These are phyloP conservation scores for Aphis gossypii DNA, from an alignment of 1,140 invertebrate genomes.

Conservation along the genomic window DNA sequence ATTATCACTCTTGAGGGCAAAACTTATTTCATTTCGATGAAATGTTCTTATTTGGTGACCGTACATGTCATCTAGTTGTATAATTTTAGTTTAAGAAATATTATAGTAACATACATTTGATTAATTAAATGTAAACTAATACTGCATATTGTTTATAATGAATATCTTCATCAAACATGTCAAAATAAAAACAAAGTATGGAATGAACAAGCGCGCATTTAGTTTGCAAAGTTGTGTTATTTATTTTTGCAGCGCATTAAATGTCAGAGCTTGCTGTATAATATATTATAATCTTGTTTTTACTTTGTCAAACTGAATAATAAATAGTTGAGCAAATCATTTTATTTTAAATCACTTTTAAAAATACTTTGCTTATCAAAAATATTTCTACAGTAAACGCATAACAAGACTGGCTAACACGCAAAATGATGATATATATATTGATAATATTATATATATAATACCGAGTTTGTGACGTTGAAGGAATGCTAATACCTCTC, in stretches of 20 bases:
- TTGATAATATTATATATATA: neutral
- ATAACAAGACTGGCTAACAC: neutral
- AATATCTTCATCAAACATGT: neutral
- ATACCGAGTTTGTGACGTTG: neutral
- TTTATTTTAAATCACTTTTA: neutral
- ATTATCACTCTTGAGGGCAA: neutral
- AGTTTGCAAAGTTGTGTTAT: neutral
- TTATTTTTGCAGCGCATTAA: neutral
- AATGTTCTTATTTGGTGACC: neutral
- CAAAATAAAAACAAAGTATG: neutral
- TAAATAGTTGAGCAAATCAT: neutral
- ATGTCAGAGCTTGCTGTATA: neutral
- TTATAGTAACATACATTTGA: neutral
- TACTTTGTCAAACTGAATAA: neutral
- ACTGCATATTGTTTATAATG: neutral
- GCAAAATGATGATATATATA: neutral
- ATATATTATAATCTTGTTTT: neutral
- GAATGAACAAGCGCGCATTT: neutral
- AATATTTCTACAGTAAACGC: neutral
- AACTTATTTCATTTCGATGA: neutral
- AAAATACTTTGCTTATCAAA: neutral
- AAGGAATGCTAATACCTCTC: neutral
- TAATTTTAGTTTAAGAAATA: neutral
- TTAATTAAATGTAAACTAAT: neutral
- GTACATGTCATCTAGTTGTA: neutral